Conservation (phyloP, 2,888 invertebrate species). For the Ptychoptera contaminata region DNA sequence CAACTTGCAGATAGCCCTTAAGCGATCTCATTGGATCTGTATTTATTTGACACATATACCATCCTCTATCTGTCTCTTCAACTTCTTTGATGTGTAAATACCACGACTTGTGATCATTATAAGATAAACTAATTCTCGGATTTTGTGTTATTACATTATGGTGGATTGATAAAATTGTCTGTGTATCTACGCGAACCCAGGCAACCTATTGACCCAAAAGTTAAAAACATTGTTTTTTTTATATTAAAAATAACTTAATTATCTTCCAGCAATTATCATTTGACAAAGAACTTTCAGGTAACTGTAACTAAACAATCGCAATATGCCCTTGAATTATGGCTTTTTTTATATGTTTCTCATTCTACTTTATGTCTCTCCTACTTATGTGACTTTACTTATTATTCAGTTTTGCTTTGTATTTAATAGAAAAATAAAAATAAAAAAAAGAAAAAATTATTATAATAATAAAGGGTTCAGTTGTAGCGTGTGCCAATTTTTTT, state of each 20-base stretch:
- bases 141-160: conserved; percentile 85
- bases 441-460: no score
- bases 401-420: no score
- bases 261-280: no score
- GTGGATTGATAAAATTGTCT: conserved; percentile 82
- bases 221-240: neutral
- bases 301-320: neutral
- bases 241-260: neutral
- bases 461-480: no score
- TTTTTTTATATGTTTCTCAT: no score
- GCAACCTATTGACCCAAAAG: conserved; percentile 49
- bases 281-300: no score
- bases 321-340: no score
- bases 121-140: conserved; percentile 69
- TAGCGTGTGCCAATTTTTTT: no score
- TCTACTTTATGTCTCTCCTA: no score
- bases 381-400: no score
- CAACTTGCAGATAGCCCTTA: conserved; percentile 80
- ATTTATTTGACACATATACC: conserved; percentile 88
- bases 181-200: conserved; percentile 85
- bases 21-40: conserved; percentile 87
- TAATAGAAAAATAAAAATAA: no score
- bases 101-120: conserved; percentile 84
- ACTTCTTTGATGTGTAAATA: conserved; percentile 79
- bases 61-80: conserved; percentile 74